phyloP scores from a whole-genome alignment of 2,888 invertebrate species.

The Tetragnatha montana region DNA sequence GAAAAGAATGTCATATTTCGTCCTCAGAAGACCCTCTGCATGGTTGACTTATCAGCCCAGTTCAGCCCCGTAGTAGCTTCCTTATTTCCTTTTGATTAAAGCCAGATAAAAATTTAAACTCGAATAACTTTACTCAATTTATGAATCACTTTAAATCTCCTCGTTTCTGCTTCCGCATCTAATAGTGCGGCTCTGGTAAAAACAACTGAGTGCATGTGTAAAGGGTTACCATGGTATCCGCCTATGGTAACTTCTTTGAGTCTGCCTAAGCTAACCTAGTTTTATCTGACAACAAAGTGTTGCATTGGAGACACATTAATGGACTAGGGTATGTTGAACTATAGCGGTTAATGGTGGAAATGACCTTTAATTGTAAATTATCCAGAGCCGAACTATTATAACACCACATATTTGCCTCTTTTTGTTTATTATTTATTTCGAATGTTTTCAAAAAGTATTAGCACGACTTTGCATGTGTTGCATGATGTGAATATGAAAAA shows the following conservation, averaged over 20 bases:
- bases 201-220: neutral
- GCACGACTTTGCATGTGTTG: conserved; percentile 39
- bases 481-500: neutral
- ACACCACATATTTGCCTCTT: conserved; percentile 68
- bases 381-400: conserved; percentile 9
- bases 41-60: conserved; percentile 43
- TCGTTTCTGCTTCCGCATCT: conserved; percentile 69
- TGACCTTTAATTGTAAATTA: neutral
- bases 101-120: conserved; percentile 3
- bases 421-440: conserved; percentile 32
- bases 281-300: neutral
- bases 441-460: neutral
- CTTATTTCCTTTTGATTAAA: conserved; percentile 61
- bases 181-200: neutral
- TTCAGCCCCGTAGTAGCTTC: conserved; percentile 63
- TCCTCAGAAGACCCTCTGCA: conserved; percentile 43
- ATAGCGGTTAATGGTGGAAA: neutral
- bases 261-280: too few relatives aligned
- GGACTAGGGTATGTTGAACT: too few relatives aligned
- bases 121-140: conserved; percentile 10
- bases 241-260: too few relatives aligned
- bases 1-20: neutral
- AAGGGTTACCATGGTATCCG: neutral
- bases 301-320: neutral
- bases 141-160: conserved; percentile 51